A percentile compares a stretch with the other conserved stretches of the same genome.
Conservation (phyloP, 2,888 invertebrate genomes). For the Ophion costatus region DNA sequence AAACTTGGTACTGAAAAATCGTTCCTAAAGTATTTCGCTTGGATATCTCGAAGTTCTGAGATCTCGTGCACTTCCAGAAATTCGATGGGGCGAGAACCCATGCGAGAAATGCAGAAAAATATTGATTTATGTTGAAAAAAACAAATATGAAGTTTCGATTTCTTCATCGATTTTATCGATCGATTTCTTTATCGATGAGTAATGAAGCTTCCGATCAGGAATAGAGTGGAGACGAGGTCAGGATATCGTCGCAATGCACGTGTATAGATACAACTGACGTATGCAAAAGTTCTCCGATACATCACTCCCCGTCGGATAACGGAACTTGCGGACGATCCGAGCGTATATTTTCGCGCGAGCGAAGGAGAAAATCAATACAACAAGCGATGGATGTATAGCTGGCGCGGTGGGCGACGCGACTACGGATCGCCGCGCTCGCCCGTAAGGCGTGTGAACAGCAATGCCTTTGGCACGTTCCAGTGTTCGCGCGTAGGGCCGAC, state of each 20-base stretch:
- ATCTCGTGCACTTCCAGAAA: neutral
- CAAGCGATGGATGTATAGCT: conserved; percentile 49
- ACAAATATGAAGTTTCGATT: neutral
- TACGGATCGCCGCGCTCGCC: conserved; percentile 1
- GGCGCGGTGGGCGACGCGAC: conserved; percentile 16
- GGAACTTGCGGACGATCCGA: conserved; percentile 1
- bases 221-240: neutral
- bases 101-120: neutral
- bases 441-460: conserved; percentile 19
- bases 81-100: neutral
- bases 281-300: conserved; percentile 7
- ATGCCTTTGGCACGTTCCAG: conserved; percentile 42
- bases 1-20: neutral
- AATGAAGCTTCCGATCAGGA: neutral
- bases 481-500: conserved; percentile 36
- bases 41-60: neutral
- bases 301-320: conserved; percentile 24
- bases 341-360: conserved; percentile 23
- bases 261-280: neutral
- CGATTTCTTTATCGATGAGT: neutral
- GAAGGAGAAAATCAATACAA: conserved; percentile 59
- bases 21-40: neutral
- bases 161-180: neutral
- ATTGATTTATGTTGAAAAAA: neutral
- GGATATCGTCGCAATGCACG: neutral